Evolutionary conservation across 2,113 vertebrate genomes (phyloP), one percentile per base, ranked within the genome.

Genomic region (Limnothrissa miodon): DNA sequence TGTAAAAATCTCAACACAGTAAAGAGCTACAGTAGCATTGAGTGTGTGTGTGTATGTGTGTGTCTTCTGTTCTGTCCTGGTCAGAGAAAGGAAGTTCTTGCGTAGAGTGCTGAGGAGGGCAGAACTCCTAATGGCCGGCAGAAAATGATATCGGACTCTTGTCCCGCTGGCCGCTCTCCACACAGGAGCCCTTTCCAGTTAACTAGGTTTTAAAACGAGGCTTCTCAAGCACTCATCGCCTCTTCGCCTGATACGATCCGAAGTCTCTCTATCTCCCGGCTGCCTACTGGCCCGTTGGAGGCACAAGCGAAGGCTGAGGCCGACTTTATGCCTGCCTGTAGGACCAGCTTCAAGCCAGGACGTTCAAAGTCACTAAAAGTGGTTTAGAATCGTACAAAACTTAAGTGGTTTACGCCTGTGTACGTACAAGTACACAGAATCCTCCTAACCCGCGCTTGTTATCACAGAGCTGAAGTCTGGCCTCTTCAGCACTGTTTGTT

Each of bases 101-200:
- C 42, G 6, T 45, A 88, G 90, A 90, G 82, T 88, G 89, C 90
- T 90, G 90, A 89, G 88, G 82, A 80, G 85, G 82, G 85, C 88
- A 87, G 83, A 88, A 81, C 56, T 81, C 87, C 51, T 91, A 91
- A 92, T 92, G 88, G 89, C 89, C 87, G 81, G 33, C 45, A 84
- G 85, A 82, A 81, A 89, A 84, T 89, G 87, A 91, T 91, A 51
- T 81, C 78, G 53, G 80, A 81, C 29, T 9, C 15, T 13, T 13
- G 29, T 29, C 25, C 62, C 10, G 29, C 29, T 70, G 62, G 62
- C 62, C 29, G 11, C 1, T 9, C 1, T 70, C 62, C 62, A 70
- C 62, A 11, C 2, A 36, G 17, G 62, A 70, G 1, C 62, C 62
- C 62, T 36, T 33, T 70, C 62, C 29, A 70, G 62, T 70, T 70